Percentiles rank a stretch among this genome's conserved stretches.
Evolutionary conservation across 1,140 invertebrate genomes (phyloP).

Genomic region (Pogonomyrmex barbatus): DNA sequence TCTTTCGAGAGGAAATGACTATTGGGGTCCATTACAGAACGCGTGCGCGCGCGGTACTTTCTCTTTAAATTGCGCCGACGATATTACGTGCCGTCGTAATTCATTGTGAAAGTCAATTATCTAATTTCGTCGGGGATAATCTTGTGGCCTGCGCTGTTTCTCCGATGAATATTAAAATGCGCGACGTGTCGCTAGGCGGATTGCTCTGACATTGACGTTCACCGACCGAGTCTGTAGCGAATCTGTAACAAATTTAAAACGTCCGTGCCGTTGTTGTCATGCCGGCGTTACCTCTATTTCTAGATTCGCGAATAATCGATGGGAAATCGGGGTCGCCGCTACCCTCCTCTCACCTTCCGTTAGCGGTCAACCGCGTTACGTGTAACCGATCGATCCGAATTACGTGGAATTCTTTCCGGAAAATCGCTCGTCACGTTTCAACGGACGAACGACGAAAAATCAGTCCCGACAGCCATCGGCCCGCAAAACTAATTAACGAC

Average conservation of each 20-base stretch:
- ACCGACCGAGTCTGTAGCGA: not conserved
- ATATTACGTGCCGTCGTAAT: slow-evolving; percentile 59
- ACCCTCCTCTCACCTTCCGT: not conserved
- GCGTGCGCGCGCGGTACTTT: slow-evolving; percentile 46
- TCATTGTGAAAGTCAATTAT: slow-evolving; percentile 74
- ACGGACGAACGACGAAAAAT: too few relatives aligned
- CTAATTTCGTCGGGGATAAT: slow-evolving; percentile 65
- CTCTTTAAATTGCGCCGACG: slow-evolving; percentile 65
- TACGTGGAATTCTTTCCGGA: slow-evolving; percentile 15
- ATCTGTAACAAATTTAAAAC: slow-evolving; percentile 35
- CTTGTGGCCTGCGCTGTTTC: slow-evolving; percentile 2
- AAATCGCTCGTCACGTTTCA: not conserved
- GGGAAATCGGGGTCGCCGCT: slow-evolving; percentile 56
- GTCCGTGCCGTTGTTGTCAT: slow-evolving; percentile 1
- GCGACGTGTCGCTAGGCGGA: not conserved
- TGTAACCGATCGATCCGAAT: slow-evolving; percentile 21
- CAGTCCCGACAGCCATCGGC: not conserved
- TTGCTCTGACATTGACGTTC: not conserved
- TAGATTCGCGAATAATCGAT: slow-evolving; percentile 60
- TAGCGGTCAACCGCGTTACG: not conserved
- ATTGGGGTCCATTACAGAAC: not conserved
- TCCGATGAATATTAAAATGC: slow-evolving; percentile 13
- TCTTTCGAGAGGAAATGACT: slow-evolving; percentile 10
- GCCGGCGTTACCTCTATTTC: slow-evolving; percentile 42
- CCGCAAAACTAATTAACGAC: not conserved